phyloP scores from a whole-genome alignment of 2,113 vertebrate genomes.

The Plestiodon gilberti region DNA sequence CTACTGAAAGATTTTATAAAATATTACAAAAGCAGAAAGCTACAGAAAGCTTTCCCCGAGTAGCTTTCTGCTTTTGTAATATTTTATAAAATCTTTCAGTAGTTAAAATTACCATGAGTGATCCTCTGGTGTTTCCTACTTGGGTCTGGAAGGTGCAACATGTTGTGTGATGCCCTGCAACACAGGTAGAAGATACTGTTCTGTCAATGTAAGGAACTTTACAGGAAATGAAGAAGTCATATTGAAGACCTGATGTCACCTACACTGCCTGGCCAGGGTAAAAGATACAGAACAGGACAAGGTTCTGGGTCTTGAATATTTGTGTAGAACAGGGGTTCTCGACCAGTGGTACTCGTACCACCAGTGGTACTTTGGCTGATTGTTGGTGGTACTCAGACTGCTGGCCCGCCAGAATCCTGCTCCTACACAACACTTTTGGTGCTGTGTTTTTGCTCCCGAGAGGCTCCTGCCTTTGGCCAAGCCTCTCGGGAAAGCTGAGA shows the following conservation, averaged over 20 bases:
- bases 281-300: background rate
- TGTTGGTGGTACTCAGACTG: too few relatives aligned
- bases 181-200: background rate
- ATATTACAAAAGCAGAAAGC: background rate
- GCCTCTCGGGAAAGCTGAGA: too few relatives aligned
- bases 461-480: too few relatives aligned
- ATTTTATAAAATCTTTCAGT: background rate
- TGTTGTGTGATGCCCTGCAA: accelerated
- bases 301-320: too few relatives aligned
- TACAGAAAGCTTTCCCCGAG: background rate
- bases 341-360: too few relatives aligned
- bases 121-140: background rate
- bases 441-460: too few relatives aligned
- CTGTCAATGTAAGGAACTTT: background rate
- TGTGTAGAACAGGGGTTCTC: too few relatives aligned
- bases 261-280: background rate
- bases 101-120: background rate
- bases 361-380: too few relatives aligned
- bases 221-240: accelerated
- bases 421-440: too few relatives aligned
- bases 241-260: background rate
- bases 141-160: background rate
- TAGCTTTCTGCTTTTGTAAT: background rate
- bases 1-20: background rate
- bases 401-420: too few relatives aligned